Evolutionary conservation across 2,113 vertebrate species (phyloP).

Genomic region (Trematocara unimaculatum): DNA sequence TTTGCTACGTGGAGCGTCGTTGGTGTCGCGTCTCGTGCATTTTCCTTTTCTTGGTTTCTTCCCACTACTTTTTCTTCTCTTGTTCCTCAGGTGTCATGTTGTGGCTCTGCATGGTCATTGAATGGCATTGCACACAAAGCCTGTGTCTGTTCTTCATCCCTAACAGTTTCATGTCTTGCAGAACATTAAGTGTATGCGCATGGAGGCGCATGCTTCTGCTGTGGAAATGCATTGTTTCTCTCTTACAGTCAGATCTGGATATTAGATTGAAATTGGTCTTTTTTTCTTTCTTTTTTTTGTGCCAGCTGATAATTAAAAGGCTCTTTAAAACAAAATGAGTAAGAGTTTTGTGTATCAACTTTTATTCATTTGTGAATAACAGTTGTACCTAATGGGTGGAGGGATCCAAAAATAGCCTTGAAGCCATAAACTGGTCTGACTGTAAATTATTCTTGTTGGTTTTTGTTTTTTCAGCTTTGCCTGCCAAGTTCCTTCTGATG

Average conservation of each 20-base stretch:
- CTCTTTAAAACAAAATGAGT: neutral
- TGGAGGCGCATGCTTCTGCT: neutral
- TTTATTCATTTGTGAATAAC: neutral
- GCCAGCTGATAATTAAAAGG: neutral
- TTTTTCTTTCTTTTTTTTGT: neutral
- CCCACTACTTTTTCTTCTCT: neutral
- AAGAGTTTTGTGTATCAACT: neutral
- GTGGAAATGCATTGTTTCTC: neutral
- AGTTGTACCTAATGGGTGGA: neutral
- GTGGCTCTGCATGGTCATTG: slow-evolving; percentile 58
- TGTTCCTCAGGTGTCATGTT: slow-evolving; percentile 35
- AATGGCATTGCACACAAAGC: slow-evolving; percentile 25
- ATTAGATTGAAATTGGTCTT: neutral
- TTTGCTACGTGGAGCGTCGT: slow-evolving; percentile 1
- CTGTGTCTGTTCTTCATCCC: slow-evolving; percentile 20
- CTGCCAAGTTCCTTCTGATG: neutral
- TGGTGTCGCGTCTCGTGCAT: neutral
- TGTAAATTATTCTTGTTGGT: slow-evolving; percentile 28
- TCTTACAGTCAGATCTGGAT: slow-evolving; percentile 49
- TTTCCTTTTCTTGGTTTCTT: slow-evolving; percentile 17
- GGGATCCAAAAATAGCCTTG: neutral
- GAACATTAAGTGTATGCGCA: neutral
- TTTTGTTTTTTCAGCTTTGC: slow-evolving; percentile 5
- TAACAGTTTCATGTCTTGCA: slow-evolving; percentile 26
- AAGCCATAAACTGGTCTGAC: slow-evolving; percentile 40